Conservation (phyloP, 2,888 invertebrate species). For the Eilema depressum region DNA sequence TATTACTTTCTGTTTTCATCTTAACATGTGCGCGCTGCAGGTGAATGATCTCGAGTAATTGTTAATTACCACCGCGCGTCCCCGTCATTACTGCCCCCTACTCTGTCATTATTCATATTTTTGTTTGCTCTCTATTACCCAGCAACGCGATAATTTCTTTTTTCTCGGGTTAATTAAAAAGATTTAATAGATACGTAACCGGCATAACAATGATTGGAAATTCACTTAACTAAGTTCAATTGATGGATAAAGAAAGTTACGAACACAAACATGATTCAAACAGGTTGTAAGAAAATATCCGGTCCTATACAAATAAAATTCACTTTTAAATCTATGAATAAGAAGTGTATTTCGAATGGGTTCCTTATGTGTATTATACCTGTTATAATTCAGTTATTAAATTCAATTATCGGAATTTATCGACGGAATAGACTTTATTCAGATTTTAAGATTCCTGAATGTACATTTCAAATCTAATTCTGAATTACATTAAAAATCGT, state of each 20-base stretch:
- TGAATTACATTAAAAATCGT: too few species aligned
- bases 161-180: conserved; percentile 42
- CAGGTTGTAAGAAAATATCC: not conserved
- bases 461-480: too few species aligned
- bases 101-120: conserved; percentile 46
- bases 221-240: conserved; percentile 34
- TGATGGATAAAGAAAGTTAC: conserved; percentile 21
- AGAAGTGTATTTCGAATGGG: not conserved
- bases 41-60: conserved; percentile 63
- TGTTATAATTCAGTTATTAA: too few species aligned
- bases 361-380: too few species aligned
- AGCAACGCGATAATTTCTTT: conserved; percentile 36
- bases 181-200: conserved; percentile 44
- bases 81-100: conserved; percentile 47
- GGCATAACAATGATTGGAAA: conserved; percentile 45
- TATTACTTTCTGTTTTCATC: conserved; percentile 83
- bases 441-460: too few species aligned
- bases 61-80: conserved; percentile 53
- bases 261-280: not conserved
- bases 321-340: not conserved
- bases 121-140: conserved; percentile 38
- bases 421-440: too few species aligned
- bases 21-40: conserved; percentile 66
- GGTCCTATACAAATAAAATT: not conserved
- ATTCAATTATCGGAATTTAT: too few species aligned